phyloP scores from a whole-genome alignment of 2,113 vertebrate species.

The Corythornis madagascariensis region DNA sequence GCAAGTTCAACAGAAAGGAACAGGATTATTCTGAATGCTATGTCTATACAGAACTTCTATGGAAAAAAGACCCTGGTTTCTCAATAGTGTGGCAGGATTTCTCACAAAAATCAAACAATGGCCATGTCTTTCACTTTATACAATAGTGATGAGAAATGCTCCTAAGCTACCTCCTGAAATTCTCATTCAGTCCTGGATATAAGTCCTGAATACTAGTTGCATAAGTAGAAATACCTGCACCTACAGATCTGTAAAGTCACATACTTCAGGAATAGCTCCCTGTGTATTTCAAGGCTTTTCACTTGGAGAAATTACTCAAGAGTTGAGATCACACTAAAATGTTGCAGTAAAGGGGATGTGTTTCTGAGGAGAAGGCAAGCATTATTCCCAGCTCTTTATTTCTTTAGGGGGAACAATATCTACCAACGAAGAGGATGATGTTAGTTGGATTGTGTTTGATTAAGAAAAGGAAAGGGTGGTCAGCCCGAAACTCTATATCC shows the following conservation, averaged over 20 bases:
- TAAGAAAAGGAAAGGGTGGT: conserved; percentile 72
- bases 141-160: neutral
- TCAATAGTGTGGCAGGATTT: neutral
- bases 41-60: neutral
- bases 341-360: neutral
- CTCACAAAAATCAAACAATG: neutral
- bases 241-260: neutral
- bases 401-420: conserved; percentile 57
- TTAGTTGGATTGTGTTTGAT: conserved; percentile 64
- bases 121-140: neutral
- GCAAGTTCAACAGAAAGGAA: neutral
- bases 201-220: neutral
- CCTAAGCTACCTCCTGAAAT: neutral
- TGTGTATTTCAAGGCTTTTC: neutral
- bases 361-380: neutral
- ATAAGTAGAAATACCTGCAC: neutral
- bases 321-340: neutral
- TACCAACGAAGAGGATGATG: conserved; percentile 72
- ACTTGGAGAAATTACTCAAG: neutral
- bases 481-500: conserved; percentile 38
- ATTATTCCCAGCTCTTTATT: neutral
- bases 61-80: neutral
- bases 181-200: neutral
- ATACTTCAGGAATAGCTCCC: neutral
- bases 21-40: neutral